These are phyloP conservation scores for Serilophus lunatus DNA, from an alignment of 2,113 vertebrate genomes.

Conservation along the genomic window DNA sequence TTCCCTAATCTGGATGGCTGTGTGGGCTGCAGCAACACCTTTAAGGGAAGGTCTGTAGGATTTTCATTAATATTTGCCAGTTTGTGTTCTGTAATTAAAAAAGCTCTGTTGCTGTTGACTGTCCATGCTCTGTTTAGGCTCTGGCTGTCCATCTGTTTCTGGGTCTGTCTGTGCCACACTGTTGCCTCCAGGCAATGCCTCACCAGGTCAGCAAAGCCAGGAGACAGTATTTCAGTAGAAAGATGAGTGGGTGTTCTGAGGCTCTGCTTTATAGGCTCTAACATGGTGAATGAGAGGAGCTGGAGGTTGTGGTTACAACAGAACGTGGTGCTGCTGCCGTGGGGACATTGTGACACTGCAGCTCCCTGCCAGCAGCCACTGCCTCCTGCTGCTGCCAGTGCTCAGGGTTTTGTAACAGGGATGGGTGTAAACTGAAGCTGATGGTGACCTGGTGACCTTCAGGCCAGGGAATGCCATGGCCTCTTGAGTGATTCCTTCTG, in stretches of 20 bases:
- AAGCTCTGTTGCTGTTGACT: neutral
- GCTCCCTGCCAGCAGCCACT: neutral
- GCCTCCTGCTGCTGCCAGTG: neutral
- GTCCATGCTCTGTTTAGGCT: accelerated
- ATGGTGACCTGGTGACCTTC: neutral
- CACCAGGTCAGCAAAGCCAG: neutral
- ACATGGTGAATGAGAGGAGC: neutral
- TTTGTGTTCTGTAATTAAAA: neutral
- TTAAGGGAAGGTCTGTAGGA: neutral
- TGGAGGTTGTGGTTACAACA: neutral
- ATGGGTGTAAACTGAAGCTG: neutral
- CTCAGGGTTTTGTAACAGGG: neutral
- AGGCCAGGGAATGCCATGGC: neutral
- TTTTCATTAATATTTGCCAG: neutral
- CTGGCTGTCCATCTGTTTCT: neutral
- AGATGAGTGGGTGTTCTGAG: neutral
- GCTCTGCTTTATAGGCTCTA: neutral
- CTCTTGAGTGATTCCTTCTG: neutral
- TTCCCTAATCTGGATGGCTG: neutral
- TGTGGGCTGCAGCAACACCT: neutral
- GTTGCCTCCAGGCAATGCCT: neutral
- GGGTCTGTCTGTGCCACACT: neutral
- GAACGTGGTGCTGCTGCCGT: accelerated
- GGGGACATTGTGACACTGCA: neutral
- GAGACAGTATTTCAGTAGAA: neutral